phyloP scores from a whole-genome alignment of 2,113 vertebrate species.

The Oceanodroma tethys region DNA sequence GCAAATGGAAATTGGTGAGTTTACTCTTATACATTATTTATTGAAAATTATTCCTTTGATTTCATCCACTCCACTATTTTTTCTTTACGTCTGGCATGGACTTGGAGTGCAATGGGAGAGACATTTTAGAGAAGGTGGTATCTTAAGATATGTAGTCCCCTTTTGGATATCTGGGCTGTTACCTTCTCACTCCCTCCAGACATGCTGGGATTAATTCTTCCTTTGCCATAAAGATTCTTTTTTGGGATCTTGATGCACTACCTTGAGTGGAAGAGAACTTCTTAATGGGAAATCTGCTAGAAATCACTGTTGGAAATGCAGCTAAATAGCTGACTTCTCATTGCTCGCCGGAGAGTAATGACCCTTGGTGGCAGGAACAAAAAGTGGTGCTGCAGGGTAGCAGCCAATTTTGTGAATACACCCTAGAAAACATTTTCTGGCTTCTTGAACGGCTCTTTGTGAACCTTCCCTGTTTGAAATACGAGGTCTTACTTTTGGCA shows the following conservation, averaged over 20 bases:
- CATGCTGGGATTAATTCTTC: not conserved
- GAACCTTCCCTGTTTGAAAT: not conserved
- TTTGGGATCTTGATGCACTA: not conserved
- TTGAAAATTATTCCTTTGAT: not conserved
- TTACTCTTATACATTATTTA: slow-evolving; percentile 8
- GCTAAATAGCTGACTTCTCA: not conserved
- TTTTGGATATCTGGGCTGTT: not conserved
- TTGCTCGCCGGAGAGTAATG: not conserved
- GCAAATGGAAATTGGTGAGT: not conserved
- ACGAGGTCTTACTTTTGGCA: rapidly evolving
- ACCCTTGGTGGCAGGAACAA: not conserved
- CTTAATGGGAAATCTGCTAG: not conserved
- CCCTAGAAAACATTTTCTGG: not conserved
- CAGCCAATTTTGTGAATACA: not conserved
- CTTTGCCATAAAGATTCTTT: not conserved
- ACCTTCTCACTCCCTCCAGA: not conserved
- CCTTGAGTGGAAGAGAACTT: not conserved
- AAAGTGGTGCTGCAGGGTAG: not conserved
- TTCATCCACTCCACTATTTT: not conserved
- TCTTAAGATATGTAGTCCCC: not conserved
- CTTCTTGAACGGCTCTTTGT: not conserved
- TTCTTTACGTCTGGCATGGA: not conserved
- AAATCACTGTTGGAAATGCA: not conserved
- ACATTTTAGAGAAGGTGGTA: not conserved
- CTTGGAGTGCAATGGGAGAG: not conserved